Conservation (phyloP, 2,888 invertebrate species). For the Parnassius apollo region DNA sequence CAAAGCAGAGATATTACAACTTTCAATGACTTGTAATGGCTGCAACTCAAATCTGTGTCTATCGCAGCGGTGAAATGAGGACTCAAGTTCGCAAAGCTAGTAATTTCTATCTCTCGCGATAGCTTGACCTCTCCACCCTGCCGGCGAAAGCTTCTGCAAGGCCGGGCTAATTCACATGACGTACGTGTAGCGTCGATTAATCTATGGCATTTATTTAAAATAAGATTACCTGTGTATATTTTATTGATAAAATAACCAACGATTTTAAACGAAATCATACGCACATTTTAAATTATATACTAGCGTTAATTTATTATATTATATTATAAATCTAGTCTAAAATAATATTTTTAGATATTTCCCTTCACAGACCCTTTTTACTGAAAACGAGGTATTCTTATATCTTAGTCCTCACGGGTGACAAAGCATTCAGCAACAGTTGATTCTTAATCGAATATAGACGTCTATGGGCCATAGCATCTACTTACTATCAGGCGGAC, state of each 20-base stretch:
- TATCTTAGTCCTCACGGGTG: too few relatives aligned
- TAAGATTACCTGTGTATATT: constrained; percentile 7
- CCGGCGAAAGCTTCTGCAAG: constrained; percentile 16
- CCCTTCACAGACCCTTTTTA: too few relatives aligned
- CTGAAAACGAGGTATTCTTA: too few relatives aligned
- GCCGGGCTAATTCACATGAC: constrained; percentile 9
- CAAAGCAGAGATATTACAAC: constrained; percentile 14
- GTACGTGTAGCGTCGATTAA: background rate
- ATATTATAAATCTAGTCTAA: too few relatives aligned
- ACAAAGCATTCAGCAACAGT: too few relatives aligned
- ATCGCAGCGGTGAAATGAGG: constrained; percentile 11
- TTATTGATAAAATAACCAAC: constrained; percentile 2
- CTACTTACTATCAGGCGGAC: too few relatives aligned
- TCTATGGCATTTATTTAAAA: constrained; percentile 15
- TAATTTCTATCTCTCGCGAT: constrained; percentile 16
- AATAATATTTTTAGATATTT: too few relatives aligned
- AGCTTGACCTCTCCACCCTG: constrained; percentile 23
- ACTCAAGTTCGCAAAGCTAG: constrained; percentile 6
- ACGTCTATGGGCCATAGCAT: too few relatives aligned
- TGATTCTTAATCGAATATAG: too few relatives aligned
- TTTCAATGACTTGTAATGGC: constrained; percentile 14
- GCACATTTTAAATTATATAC: too few relatives aligned
- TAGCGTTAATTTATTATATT: too few relatives aligned
- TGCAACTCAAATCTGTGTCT: constrained; percentile 1
- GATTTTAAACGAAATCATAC: background rate